A percentile compares a stretch with the other conserved stretches of the same genome.
phyloP scores from a whole-genome alignment of 2,888 invertebrate genomes.

The Periphyllus acericola region DNA sequence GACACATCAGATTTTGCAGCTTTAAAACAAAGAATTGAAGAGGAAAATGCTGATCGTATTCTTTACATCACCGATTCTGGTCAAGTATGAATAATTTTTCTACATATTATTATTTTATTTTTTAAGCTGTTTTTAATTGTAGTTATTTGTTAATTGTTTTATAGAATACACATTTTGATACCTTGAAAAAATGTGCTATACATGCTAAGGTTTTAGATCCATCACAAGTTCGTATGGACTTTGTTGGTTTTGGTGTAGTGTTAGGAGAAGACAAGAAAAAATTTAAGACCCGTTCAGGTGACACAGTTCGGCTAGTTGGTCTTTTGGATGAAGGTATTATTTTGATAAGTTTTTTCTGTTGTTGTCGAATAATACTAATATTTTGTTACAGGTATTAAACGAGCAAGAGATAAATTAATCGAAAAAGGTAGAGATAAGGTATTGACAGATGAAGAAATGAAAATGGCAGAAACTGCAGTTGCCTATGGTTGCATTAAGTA shows the following conservation, averaged over 20 bases:
- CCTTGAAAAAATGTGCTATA: constrained; percentile 82
- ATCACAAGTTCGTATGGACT: constrained; percentile 78
- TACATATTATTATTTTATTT: background rate
- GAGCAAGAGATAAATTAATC: constrained; percentile 82
- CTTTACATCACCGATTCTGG: constrained; percentile 96
- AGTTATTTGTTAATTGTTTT: constrained; percentile 47
- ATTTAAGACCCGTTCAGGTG: constrained; percentile 98
- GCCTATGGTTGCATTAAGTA: constrained; percentile 99
- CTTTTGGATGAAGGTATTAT: constrained; percentile 85
- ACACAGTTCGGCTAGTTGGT: constrained; percentile 87
- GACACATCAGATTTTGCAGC: constrained; percentile 98
- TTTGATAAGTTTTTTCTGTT: background rate
- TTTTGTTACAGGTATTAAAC: constrained; percentile 72
- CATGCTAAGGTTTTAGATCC: constrained; percentile 80
- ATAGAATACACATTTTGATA: constrained; percentile 76
- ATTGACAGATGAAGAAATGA: constrained; percentile 82
- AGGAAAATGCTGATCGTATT: constrained; percentile 88
- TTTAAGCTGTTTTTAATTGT: background rate
- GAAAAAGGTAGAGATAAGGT: constrained; percentile 90
- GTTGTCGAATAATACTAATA: background rate
- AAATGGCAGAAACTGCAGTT: constrained; percentile 85
- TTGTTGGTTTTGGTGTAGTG: constrained; percentile 96
- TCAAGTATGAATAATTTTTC: constrained; percentile 72
- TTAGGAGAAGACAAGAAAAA: constrained; percentile 98
- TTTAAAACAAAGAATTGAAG: constrained; percentile 82